A percentile compares a stretch with the other conserved stretches of the same genome.
Evolutionary conservation across 2,888 invertebrate species (phyloP).

Genomic region (Timema podura): DNA sequence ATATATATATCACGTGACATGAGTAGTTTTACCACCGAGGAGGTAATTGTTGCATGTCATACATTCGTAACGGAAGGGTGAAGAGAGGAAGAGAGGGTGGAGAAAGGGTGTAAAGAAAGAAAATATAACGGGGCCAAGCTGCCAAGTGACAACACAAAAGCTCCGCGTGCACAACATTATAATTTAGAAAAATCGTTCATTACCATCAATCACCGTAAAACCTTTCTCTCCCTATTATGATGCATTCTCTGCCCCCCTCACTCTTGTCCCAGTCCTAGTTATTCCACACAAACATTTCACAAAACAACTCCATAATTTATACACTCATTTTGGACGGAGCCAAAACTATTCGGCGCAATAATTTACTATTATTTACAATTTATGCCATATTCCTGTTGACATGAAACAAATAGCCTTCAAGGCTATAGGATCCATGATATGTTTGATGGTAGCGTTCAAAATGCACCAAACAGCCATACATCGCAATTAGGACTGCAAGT

Average conservation of each 20-base stretch:
- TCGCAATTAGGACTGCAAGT: no score
- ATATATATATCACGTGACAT: no score
- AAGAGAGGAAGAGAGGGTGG: background rate
- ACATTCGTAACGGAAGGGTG: no score
- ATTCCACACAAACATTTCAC: slow-evolving; percentile 14
- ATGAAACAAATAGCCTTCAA: slow-evolving; percentile 13
- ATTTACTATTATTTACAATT: slow-evolving; percentile 28
- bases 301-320: background rate
- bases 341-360: slow-evolving; percentile 20
- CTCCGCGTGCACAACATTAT: slow-evolving; percentile 14
- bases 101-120: slow-evolving; percentile 3
- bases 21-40: no score
- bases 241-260: background rate
- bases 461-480: slow-evolving; percentile 14
- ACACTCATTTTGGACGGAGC: no score
- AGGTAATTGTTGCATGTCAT: no score
- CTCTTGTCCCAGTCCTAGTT: background rate
- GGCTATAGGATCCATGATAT: slow-evolving; percentile 10
- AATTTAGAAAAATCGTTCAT: slow-evolving; percentile 16
- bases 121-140: slow-evolving; percentile 10
- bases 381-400: slow-evolving; percentile 2
- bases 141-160: slow-evolving; percentile 11
- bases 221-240: slow-evolving; percentile 16
- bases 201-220: slow-evolving; percentile 17
- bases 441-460: slow-evolving; percentile 8